Percentiles rank a stretch among this genome's conserved stretches.
Conservation (phyloP, 1,140 invertebrate species). For the Drosophila santomea region DNA sequence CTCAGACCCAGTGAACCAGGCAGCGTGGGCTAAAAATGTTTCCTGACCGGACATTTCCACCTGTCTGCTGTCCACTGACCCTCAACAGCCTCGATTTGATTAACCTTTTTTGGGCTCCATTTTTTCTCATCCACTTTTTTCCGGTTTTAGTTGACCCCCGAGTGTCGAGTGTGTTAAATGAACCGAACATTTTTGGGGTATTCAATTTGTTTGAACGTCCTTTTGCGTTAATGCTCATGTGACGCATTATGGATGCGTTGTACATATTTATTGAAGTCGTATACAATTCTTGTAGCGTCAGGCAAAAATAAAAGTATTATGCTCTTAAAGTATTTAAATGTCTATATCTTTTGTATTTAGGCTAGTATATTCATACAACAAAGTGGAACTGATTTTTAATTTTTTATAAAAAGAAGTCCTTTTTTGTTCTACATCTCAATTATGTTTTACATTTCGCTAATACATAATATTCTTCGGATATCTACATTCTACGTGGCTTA, state of each 20-base stretch:
- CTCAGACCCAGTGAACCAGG: conserved; percentile 65
- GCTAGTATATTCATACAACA: too few relatives aligned
- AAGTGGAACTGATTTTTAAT: background rate
- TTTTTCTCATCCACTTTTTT: conserved; percentile 18
- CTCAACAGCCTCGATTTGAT: conserved; percentile 34
- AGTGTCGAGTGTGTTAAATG: conserved; percentile 51
- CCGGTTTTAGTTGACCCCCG: conserved; percentile 14
- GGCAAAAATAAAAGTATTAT: background rate
- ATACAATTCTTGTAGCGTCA: background rate
- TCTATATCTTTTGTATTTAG: too few relatives aligned
- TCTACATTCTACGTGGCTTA: background rate
- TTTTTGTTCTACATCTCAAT: too few relatives aligned
- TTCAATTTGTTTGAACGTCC: conserved; percentile 49
- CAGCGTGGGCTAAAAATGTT: conserved; percentile 53
- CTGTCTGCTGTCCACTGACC: conserved; percentile 59
- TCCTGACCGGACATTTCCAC: conserved; percentile 32
- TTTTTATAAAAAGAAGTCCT: background rate
- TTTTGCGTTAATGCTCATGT: conserved; percentile 29
- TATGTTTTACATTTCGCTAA: too few relatives aligned
- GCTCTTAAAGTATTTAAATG: too few relatives aligned
- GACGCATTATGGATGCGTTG: conserved; percentile 43
- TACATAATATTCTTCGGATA: too few relatives aligned
- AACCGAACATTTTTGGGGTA: conserved; percentile 64
- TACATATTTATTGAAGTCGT: conserved; percentile 9
- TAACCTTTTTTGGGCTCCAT: conserved; percentile 22